Evolutionary conservation across 2,797 vertebrate genomes (phyloP).

Genomic region (Percopsis omiscomaycus): DNA sequence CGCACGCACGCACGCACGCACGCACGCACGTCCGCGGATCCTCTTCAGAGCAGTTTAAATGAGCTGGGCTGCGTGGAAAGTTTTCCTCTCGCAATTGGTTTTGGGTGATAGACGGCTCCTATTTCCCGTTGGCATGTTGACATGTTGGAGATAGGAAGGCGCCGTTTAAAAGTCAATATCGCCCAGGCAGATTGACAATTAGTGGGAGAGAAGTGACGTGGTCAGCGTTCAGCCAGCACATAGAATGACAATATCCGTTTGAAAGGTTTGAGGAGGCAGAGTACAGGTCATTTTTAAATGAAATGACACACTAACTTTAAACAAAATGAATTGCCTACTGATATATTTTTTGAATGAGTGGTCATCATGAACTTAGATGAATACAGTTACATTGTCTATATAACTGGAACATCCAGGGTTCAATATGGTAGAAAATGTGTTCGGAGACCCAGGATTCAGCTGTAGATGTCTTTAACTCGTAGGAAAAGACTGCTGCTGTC

Average conservation of each 20-base stretch:
- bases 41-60: too few relatives aligned
- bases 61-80: too few relatives aligned
- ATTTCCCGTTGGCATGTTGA: neutral
- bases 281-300: neutral
- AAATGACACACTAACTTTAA: neutral
- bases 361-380: too few relatives aligned
- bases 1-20: neutral
- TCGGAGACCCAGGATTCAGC: too few relatives aligned
- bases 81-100: neutral
- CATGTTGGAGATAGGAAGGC: conserved; percentile 7
- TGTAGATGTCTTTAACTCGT: too few relatives aligned
- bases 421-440: too few relatives aligned
- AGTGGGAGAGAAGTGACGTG: conserved; percentile 3
- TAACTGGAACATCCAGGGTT: too few relatives aligned
- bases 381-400: too few relatives aligned
- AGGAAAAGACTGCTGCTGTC: too few relatives aligned
- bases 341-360: neutral
- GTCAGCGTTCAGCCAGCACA: neutral
- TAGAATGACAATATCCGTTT: neutral
- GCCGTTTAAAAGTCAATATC: neutral
- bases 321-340: neutral
- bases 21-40: neutral
- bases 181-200: neutral
- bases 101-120: neutral
- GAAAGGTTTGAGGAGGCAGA: neutral